Conservation (phyloP, 2,888 invertebrate genomes). For the Cosmia pyralina region DNA sequence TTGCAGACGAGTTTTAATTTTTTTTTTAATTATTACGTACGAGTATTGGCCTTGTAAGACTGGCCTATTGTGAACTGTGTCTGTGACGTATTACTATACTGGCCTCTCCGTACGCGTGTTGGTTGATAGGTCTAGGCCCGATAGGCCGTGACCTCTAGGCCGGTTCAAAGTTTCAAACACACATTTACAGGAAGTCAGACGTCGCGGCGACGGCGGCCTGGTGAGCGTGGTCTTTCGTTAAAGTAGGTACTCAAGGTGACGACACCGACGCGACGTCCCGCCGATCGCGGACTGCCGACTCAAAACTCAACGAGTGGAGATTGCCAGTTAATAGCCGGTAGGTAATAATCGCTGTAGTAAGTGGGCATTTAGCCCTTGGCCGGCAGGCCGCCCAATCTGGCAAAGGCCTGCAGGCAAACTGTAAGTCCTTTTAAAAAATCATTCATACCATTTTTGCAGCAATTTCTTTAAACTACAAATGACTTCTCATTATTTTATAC, state of each 20-base stretch:
- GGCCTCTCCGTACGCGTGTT: not conserved
- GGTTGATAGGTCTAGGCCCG: too few relatives aligned
- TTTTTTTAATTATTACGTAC: too few relatives aligned
- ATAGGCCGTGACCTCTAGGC: not conserved
- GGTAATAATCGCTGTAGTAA: not conserved
- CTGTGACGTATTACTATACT: too few relatives aligned
- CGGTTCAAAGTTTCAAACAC: not conserved
- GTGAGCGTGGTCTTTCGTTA: too few relatives aligned
- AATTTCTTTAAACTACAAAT: not conserved
- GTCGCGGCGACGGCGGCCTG: too few relatives aligned
- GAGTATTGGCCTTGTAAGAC: too few relatives aligned
- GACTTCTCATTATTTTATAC: not conserved
- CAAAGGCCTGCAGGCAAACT: constrained; percentile 3
- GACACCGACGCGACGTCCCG: too few relatives aligned
- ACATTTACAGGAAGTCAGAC: not conserved
- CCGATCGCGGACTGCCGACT: not conserved
- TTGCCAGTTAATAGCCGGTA: not conserved
- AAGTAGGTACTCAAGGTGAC: too few relatives aligned
- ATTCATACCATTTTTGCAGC: not conserved
- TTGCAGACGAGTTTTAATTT: too few relatives aligned
- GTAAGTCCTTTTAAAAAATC: not conserved
- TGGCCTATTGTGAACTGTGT: not conserved
- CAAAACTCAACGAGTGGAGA: not conserved
- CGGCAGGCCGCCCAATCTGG: too few relatives aligned
- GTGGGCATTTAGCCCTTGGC: not conserved